Base-by-base conservation (phyloP, 1,140 invertebrate genomes). In the Camponotus floridanus region DNA sequence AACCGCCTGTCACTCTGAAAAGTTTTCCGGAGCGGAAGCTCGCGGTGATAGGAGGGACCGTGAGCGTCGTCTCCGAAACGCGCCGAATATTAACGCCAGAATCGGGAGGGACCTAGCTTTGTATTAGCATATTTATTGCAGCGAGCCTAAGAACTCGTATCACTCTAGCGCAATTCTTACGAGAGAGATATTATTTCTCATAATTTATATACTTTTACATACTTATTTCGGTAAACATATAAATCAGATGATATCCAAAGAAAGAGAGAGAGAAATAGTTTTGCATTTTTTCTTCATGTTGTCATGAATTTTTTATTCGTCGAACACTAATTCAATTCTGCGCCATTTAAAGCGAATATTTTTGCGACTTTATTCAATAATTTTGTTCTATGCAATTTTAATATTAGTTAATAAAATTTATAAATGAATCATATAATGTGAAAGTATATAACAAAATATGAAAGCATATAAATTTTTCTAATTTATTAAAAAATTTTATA, bases 101-200 rank as follows among this genome's bases (percentile, higher is more conserved):
- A 78, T 78, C 73, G 61, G 55, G 45, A 73, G 26, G 33, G 33
- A 67, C 36, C 67, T 45, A 73, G 73, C 68, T 73, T 33, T 59
- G 67, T 59, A 81, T 81, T 81, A 81, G 79, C 79, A 81, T 81
- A 81, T 81, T 81, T 81, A 81, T 81, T 73, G 55, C 79, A 73
- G 45, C 26, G 36, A 81, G 55, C 51, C 59, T 71, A 71, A 59
- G 78, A 70, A 70, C 62, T 80, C 64, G 21, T 55, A 68, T 65
- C 59, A 15, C 26, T 33, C 33, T 26, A 21, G 33, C 2, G 26
- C 3, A 18, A 57, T 45, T 31, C 61, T 79, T 36, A 36, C 8
- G 13, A n/a, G 18, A 51, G 13, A n/a, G 31, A 51, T 79, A 51
- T 18, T 51, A 79, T 67, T 21, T 48, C 21, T 51, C 76, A 51